Evolutionary conservation across 2,113 vertebrate species (phyloP).

Genomic region (Pimephales promelas): DNA sequence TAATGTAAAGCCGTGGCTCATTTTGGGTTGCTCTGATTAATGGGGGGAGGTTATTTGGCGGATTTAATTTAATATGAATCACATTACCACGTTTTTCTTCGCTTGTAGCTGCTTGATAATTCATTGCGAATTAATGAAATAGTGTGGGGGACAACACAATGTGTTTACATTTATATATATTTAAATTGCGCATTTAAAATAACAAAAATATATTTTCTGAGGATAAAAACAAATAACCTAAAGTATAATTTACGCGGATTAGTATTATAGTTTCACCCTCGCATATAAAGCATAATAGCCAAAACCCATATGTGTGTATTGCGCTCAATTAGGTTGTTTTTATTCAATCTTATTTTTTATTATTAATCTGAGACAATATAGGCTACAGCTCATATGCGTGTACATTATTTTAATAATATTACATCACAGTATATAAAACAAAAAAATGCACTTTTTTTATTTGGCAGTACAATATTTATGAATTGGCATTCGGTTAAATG

Average conservation of each 20-base stretch:
- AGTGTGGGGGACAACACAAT: not conserved
- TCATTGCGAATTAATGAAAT: conserved; percentile 41
- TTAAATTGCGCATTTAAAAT: not conserved
- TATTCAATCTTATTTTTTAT: not conserved
- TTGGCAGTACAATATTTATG: not conserved
- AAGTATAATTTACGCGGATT: not conserved
- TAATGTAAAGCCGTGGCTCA: conserved; percentile 36
- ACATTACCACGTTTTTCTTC: conserved; percentile 21
- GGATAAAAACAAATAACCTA: not conserved
- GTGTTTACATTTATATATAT: not conserved
- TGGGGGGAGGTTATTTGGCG: conserved; percentile 33
- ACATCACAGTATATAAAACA: not conserved
- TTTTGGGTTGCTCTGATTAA: conserved; percentile 35
- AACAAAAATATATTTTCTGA: no score
- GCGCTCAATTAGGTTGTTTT: not conserved
- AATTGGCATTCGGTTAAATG: not conserved
- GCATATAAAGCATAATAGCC: not conserved
- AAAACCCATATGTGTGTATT: not conserved
- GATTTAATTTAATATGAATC: conserved; percentile 33
- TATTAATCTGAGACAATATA: not conserved
- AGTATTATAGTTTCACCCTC: not conserved
- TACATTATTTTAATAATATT: not conserved
- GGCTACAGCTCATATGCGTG: not conserved
- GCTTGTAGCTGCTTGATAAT: conserved; percentile 30
- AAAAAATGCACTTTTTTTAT: not conserved